These are phyloP conservation scores for Magallana ariakensis DNA, from an alignment of 1,140 invertebrate genomes.

Conservation along the genomic window DNA sequence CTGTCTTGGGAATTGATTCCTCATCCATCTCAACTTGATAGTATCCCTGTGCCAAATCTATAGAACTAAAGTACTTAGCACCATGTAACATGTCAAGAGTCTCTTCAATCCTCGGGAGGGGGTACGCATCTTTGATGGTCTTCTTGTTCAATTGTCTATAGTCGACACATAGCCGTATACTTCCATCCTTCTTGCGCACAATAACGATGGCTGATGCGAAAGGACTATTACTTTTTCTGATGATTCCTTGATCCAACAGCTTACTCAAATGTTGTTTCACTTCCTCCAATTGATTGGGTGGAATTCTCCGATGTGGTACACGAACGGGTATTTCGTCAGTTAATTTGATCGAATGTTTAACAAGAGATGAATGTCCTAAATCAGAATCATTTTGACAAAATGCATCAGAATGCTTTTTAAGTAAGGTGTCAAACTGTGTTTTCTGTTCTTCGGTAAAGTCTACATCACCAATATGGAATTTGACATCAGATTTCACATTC, in stretches of 20 bases:
- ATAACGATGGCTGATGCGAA: no score
- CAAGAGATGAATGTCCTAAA: no score
- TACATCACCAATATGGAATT: no score
- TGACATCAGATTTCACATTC: no score
- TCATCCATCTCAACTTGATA: no score
- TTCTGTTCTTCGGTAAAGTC: no score
- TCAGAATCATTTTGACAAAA: no score
- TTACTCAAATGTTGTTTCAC: constrained; percentile 48
- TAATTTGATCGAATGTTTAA: constrained; percentile 26
- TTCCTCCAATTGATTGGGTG: constrained; percentile 58
- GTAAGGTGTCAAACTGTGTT: no score
- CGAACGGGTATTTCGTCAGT: constrained; percentile 50
- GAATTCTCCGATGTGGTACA: constrained; percentile 51
- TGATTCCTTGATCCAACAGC: constrained; percentile 36
- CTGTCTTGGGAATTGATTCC: constrained; percentile 38
- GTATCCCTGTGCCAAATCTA: background rate
- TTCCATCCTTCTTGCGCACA: no score
- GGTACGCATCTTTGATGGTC: constrained; percentile 42
- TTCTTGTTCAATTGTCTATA: background rate
- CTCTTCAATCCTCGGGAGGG: constrained; percentile 46
- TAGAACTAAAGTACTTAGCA: constrained; percentile 72
- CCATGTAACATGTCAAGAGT: constrained; percentile 50
- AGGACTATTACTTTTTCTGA: no score
- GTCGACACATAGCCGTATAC: no score
- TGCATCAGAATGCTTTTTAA: no score